Conservation (phyloP, 2,113 vertebrate species). For the Dasypus novemcinctus region DNA sequence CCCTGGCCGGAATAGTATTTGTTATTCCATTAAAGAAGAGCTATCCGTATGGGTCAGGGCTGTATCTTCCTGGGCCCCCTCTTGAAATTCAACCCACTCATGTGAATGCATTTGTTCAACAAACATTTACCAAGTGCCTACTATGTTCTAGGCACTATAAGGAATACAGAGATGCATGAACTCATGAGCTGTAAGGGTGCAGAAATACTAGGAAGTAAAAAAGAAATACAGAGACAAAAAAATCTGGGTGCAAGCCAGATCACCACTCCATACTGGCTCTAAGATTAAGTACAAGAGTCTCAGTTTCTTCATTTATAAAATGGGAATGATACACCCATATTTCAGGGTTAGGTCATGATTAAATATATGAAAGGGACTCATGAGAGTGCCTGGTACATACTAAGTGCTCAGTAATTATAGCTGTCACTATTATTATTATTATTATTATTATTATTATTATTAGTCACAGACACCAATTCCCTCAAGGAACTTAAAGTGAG, state of each 20-base stretch:
- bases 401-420: background rate
- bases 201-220: background rate
- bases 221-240: background rate
- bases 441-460: background rate
- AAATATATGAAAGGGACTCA: background rate
- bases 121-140: background rate
- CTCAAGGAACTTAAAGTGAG: conserved; percentile 17
- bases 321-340: background rate
- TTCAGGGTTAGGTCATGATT: background rate
- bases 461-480: background rate
- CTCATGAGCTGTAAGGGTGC: background rate
- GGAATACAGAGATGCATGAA: background rate
- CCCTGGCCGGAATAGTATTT: background rate
- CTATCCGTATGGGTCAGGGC: background rate
- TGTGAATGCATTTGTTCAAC: background rate
- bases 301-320: background rate
- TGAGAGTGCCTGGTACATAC: background rate
- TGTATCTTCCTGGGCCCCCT: background rate
- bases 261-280: background rate
- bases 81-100: background rate
- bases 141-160: background rate
- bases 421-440: background rate
- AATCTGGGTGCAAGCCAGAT: background rate
- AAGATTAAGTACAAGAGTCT: background rate
- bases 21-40: conserved; percentile 5